phyloP scores from a whole-genome alignment of 2,113 vertebrate species.

The Hyaena hyaena region DNA sequence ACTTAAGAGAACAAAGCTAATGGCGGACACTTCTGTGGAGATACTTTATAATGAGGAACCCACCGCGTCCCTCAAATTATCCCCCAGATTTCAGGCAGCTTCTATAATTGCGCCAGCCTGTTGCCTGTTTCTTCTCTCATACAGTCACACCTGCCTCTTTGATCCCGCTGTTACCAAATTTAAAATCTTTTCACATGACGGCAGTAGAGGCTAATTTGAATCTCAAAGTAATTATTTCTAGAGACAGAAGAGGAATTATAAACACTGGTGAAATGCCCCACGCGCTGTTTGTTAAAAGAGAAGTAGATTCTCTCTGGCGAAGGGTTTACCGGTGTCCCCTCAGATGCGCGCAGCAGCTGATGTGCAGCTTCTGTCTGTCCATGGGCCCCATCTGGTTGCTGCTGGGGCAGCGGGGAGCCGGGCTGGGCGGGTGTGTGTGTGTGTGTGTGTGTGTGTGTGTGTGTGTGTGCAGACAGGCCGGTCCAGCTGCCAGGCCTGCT shows the following conservation, averaged over 20 bases:
- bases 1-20: background rate
- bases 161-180: constrained; percentile 6
- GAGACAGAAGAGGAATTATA: background rate
- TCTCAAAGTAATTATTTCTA: constrained; percentile 51
- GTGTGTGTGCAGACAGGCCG: background rate
- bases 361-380: background rate
- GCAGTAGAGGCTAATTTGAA: background rate
- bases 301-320: background rate
- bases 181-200: background rate
- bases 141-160: background rate
- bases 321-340: background rate
- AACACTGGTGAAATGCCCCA: background rate
- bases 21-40: background rate
- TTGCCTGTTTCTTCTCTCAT: background rate
- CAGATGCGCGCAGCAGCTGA: background rate
- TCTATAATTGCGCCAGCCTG: background rate
- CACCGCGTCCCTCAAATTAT: background rate
- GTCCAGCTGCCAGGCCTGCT: too few species aligned
- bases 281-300: background rate
- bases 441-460: too few species aligned
- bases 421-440: background rate
- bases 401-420: background rate
- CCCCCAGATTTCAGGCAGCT: background rate
- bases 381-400: too few species aligned
- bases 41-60: background rate